These are phyloP conservation scores for Seladonia tumulorum DNA, from an alignment of 2,888 invertebrate genomes.

Conservation along the genomic window DNA sequence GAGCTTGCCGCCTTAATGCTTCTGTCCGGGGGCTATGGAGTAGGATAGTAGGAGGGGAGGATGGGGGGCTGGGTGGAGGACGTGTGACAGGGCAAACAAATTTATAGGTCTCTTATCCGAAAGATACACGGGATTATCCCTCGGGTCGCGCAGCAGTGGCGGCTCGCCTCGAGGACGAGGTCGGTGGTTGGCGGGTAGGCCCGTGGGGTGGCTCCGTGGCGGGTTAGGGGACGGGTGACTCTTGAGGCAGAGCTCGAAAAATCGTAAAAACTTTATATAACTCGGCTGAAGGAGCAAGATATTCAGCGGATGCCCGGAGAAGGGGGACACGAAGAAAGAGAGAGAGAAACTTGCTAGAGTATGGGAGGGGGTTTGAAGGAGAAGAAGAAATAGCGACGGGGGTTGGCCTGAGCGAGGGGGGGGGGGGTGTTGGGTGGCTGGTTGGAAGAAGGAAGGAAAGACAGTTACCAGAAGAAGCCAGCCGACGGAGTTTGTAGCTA, in stretches of 20 bases:
- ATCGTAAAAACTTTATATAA: slow-evolving; percentile 84
- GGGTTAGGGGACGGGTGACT: slow-evolving; percentile 37
- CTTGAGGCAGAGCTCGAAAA: slow-evolving; percentile 77
- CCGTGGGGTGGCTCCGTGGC: background rate
- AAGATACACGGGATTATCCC: slow-evolving; percentile 83
- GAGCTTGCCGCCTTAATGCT: slow-evolving; percentile 79
- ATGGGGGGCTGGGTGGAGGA: slow-evolving; percentile 23
- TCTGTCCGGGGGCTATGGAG: slow-evolving; percentile 15
- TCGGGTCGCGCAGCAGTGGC: slow-evolving; percentile 68
- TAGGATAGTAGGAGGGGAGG: background rate
- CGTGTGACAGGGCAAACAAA: slow-evolving; percentile 83
- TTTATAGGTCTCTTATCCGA: slow-evolving; percentile 83
- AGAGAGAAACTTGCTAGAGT: background rate
- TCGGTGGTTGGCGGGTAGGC: slow-evolving; percentile 48
- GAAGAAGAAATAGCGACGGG: slow-evolving; percentile 37
- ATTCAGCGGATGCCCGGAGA: slow-evolving; percentile 61
- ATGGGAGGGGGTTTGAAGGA: background rate
- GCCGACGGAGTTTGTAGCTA: slow-evolving; percentile 56
- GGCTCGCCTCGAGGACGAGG: slow-evolving; percentile 57
- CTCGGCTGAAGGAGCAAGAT: slow-evolving; percentile 76
- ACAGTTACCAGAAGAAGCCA: slow-evolving; percentile 59
- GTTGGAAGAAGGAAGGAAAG: slow-evolving; percentile 53
- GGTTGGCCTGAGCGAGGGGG: slow-evolving; percentile 25
- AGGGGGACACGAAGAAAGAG: slow-evolving; percentile 29
- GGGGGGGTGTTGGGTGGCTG: slow-evolving; percentile 21